Base-by-base conservation (phyloP, 2,797 vertebrate genomes). In the Aplochiton taeniatus region DNA sequence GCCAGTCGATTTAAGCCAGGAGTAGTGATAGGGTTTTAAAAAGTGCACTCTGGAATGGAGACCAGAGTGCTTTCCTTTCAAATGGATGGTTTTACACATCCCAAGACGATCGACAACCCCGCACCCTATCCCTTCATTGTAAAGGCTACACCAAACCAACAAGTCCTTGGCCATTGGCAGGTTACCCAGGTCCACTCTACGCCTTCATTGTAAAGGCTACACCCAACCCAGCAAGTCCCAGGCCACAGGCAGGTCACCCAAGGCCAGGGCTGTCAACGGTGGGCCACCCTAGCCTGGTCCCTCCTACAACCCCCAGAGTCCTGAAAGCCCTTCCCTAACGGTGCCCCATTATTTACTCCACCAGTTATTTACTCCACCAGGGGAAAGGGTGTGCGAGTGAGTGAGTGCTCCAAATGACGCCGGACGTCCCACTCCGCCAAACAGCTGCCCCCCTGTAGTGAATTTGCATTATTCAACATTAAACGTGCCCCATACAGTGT, bases 381-480 rank as follows among this genome's bases (percentile, higher is more conserved):
- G 74, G 44, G 50, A 48, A 51, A 19, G 51, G 52, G 45, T 83
- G 74, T 81, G 59, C 44, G 54, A 69, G 62, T 16, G 47, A 68
- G 50, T 68, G 67, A 81, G 79, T 83, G 79, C 77, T 78, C 82
- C 19, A 79, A 89, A 86, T 90, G 87, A 88, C 86, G 85, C 86
- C 79, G 87, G 81, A 85, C 84, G 81, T 82, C 79, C n/a, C 62
- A 60, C 17, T 69, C 88, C 84, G 81, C 84, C 83, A 89, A 90
- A 87, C 86, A 89, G 88, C 84, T 86, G 84, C 85, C 87, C 88
- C 65, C 91, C 89, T 82, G 85, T 87, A 73, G 91, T 80, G 89
- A 89, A 90, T 90, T 88, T 90, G 85, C 89, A 92, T 93, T 93
- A 92, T 91, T 93, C 85, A 84, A 85, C 87, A 90, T 88, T 91